Percentiles rank a stretch among this genome's conserved stretches.
These are phyloP conservation scores for Campylomormyrus numenius DNA, from an alignment of 2,113 vertebrate genomes.

Conservation along the genomic window DNA sequence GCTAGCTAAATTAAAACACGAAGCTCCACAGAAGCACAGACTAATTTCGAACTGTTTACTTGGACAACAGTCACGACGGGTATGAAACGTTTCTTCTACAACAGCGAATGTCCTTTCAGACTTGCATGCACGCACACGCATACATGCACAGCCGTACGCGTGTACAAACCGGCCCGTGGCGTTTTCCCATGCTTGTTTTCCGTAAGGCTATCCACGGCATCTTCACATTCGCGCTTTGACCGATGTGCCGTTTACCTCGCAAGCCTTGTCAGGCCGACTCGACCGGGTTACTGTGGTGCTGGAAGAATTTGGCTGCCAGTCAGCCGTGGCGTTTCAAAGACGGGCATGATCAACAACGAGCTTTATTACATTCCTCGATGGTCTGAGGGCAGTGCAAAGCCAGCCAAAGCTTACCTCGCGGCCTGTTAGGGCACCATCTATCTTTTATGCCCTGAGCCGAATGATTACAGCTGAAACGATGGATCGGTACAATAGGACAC, in stretches of 20 bases:
- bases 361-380: conserved; percentile 15
- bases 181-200: not conserved
- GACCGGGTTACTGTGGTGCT: not conserved
- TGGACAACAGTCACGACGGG: not conserved
- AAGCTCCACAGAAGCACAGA: not conserved
- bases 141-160: not conserved
- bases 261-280: not conserved
- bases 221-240: not conserved
- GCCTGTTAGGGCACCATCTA: not conserved
- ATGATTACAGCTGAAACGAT: not conserved
- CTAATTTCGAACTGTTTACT: not conserved
- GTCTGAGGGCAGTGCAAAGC: not conserved
- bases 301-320: conserved; percentile 7
- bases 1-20: not conserved
- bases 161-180: not conserved
- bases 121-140: not conserved
- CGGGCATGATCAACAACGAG: conserved; percentile 11
- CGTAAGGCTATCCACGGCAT: not conserved
- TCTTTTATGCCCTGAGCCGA: not conserved
- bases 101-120: not conserved
- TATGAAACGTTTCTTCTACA: not conserved
- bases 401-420: not conserved
- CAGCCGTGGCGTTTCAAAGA: conserved; percentile 5
- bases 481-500: not conserved
- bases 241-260: not conserved